Evolutionary conservation across 1,140 invertebrate species (phyloP), one percentile per base, ranked within the genome.

Genomic region (Drosophila auraria): DNA sequence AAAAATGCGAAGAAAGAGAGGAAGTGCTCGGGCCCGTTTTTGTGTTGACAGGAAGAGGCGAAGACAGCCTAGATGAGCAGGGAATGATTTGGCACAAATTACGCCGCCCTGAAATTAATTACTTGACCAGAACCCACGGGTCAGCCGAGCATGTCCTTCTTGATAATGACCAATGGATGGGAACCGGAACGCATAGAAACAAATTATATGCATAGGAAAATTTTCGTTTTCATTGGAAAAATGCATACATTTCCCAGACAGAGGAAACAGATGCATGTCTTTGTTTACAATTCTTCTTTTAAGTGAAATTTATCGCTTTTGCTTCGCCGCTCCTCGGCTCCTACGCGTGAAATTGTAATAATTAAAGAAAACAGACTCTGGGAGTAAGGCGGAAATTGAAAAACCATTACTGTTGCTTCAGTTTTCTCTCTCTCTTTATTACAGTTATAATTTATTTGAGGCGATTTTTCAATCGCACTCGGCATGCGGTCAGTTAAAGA

Each of bases 391-490:
- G 72, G 56, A 90, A 89, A 90, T 90, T 84, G 86, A 78, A 84
- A 84, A 84, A 51, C 53, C 74, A 89, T 89, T 90, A 90, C 61
- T n/a, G 75, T 38, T 44, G 30, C 33, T 14, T n/a, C 63, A 70
- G 42, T 70, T 54, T 66, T 64, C 54, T 75, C 59, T 56, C 57
- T 56, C 57, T 54, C 62, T 81, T 84, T 90, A 89, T 89, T 90
- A 89, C 84, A 90, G 84, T 90, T 89, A 89, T 89, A 89, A 89
- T 89, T 89, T 89, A 89, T 89, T 61, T 90, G 86, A 90, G 82
- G 74, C 84, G 71, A 89, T 89, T 84, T 89, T 90, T 89, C 84
- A 89, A 90, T 79, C 74, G 62, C 54, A 65, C 77, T 64, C 86
- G 66, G 76, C 84, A 83, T 83, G 83, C 78, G 86, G 71, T 77